Conservation (phyloP, 2,797 vertebrate species). For the Yasuhikotakia modesta region DNA sequence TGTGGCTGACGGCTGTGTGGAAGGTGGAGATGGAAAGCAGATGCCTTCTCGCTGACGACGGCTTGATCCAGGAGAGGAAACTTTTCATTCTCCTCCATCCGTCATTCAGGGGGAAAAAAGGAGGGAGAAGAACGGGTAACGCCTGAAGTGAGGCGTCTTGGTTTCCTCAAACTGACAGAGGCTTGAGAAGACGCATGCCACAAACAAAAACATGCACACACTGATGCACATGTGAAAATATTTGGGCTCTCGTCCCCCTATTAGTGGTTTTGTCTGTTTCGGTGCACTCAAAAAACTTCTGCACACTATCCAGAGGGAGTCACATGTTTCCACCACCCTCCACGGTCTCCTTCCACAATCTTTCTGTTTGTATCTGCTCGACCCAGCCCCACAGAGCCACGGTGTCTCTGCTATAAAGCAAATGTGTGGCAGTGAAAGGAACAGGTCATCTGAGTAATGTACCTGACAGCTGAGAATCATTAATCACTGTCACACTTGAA, state of each 20-base stretch:
- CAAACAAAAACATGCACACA: conserved; percentile 23
- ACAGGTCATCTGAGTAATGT: conserved; percentile 70
- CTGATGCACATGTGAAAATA: conserved; percentile 61
- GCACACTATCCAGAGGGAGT: conserved; percentile 54
- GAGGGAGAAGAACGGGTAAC: conserved; percentile 67
- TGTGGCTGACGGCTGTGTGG: conserved; percentile 44
- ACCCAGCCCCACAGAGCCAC: background rate
- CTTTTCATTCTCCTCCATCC: conserved; percentile 79
- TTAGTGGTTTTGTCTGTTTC: conserved; percentile 73
- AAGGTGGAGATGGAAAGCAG: conserved; percentile 77
- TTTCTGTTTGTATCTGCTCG: conserved; percentile 25
- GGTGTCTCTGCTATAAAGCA: conserved; percentile 33
- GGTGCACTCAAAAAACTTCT: conserved; percentile 49
- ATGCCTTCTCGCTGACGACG: conserved; percentile 71
- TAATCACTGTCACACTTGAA: conserved; percentile 78
- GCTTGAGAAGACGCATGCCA: conserved; percentile 37
- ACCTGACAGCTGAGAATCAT: conserved; percentile 80
- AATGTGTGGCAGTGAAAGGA: conserved; percentile 59
- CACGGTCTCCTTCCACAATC: conserved; percentile 1
- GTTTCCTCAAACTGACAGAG: conserved; percentile 71
- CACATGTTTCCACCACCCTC: conserved; percentile 44
- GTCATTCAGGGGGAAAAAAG: conserved; percentile 65
- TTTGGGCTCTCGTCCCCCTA: conserved; percentile 63
- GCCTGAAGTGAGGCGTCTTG: conserved; percentile 73
- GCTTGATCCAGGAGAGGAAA: conserved; percentile 77